Evolutionary conservation across 2,888 invertebrate species (phyloP), one percentile per base, ranked within the genome.

Genomic region (Yponomeuta cagnagella): DNA sequence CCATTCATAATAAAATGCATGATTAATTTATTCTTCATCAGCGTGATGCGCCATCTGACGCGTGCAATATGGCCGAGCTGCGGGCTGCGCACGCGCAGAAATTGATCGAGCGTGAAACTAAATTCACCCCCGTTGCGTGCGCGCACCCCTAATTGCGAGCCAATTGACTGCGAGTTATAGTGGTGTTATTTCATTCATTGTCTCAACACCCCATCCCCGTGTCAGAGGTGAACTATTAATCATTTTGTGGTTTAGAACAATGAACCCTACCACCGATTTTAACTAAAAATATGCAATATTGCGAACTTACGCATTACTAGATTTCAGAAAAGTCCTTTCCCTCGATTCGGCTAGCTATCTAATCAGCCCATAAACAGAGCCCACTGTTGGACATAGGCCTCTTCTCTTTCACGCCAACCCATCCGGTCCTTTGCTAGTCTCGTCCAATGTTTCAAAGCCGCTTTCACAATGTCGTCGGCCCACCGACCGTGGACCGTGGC

Each of bases 41-140:
- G 73, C 73, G 72, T 69, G 65, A 82, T 87, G 84, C 76, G 82
- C 86, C 90, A 90, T 88, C 85, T 90, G 91, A 89, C 91, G 90
- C 88, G 90, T 89, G 70, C 91, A 91, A 90, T 91, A 90, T 92
- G 91, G 89, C 88, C 33, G 23, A 63, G 33, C 31, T 89, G 86
- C 88, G 68, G 33, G 70, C 43, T 90, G 89, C 79, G 83, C 89
- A 84, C 74, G 89, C 89, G 90, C 89, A 81, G 83, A 87, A 90
- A 30, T 23, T 89, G 90, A 92, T 91, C 90, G 91, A 90, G 87
- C 91, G 90, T 92, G 89, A 90, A 92, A 91, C 88, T 77, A 91
- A 86, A 92, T 92, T 88, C 91, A 92, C 91, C 92, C 91, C 90
- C 78, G 83, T 83, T 75, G 85, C 79, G 85, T 80, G 79, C 77